Evolutionary conservation across 1,140 invertebrate species (phyloP).

Genomic region (Drosophila elegans): DNA sequence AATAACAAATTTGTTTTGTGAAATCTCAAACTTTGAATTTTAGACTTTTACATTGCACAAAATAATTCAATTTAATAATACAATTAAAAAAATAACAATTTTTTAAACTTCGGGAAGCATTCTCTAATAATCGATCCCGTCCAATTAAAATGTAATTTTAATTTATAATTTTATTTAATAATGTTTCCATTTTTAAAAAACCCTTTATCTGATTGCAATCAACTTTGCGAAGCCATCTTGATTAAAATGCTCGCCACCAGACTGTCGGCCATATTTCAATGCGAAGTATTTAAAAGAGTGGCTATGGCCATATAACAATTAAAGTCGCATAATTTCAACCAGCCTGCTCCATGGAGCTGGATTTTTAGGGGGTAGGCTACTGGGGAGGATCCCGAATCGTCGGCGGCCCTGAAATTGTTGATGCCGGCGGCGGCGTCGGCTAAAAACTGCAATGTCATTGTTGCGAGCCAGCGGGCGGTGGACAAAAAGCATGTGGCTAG

Average conservation of each 20-base stretch:
- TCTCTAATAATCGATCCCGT: too few relatives aligned
- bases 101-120: too few relatives aligned
- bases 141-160: too few relatives aligned
- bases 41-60: too few relatives aligned
- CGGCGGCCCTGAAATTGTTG: constrained; percentile 67
- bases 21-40: too few relatives aligned
- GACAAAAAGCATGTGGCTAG: constrained; percentile 80
- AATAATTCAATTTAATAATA: too few relatives aligned
- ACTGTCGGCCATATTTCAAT: constrained; percentile 26
- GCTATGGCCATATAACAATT: constrained; percentile 59
- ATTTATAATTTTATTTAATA: too few relatives aligned
- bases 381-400: constrained; percentile 3
- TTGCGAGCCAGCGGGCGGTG: constrained; percentile 65
- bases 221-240: background rate
- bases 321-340: constrained; percentile 65
- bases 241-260: constrained; percentile 1
- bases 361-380: background rate
- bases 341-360: constrained; percentile 17
- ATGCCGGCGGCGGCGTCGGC: constrained; percentile 48
- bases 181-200: background rate
- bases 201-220: constrained; percentile 1
- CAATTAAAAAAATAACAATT: too few relatives aligned
- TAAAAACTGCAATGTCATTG: constrained; percentile 83
- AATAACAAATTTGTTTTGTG: too few relatives aligned
- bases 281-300: constrained; percentile 30